Evolutionary conservation across 2,113 vertebrate species (phyloP), one percentile per base, ranked within the genome.

Genomic region (Urocitellus parryii): DNA sequence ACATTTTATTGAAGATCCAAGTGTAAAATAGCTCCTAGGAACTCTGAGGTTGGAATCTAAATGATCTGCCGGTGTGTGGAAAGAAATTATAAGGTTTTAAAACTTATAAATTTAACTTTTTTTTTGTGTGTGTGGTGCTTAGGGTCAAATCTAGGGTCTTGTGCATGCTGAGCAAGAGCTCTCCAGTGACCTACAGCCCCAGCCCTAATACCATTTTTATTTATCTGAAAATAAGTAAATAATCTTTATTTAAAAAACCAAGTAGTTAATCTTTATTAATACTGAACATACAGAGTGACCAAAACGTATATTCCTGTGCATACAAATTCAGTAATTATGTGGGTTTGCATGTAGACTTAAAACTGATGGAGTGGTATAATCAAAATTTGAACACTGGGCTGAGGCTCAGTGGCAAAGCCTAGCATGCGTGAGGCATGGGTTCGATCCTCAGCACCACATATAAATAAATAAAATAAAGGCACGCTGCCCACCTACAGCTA

Each of bases 1-100:
- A 65, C 51, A 63, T 87, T 92, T 94, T 65, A 92, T 17, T 94
- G 63, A 90, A 51, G 37, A 90, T 63, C 45, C 91, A 63, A 94
- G 48, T 63, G 0, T 95, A 68, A 90, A 93, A 70, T 63, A 85
- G 72, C 74, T 48, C 12, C 5, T 84, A 73, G 90, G 25, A 65
- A 78, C 37, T 58, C 37, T 39, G 51, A 89, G 20, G 18, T 61
- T 34, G 29, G 27, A 34, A 27, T 37, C 68, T 65, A 83, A 42
- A 74, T 70, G 61, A 83, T 67, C 39, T 25, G 1, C 32, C 25
- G 27, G 51, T 45, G 20, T 74, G 4, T 65, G 20, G 58, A 42
- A 81, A 89, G 68, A 63, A 90, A 78, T 11, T 48, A 48, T 3
- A 53, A 56, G 61, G 3, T 25, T 63, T 63, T 63, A 10, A 63